Evolutionary conservation across 2,797 vertebrate species (phyloP).

Genomic region (Botia kubotai): DNA sequence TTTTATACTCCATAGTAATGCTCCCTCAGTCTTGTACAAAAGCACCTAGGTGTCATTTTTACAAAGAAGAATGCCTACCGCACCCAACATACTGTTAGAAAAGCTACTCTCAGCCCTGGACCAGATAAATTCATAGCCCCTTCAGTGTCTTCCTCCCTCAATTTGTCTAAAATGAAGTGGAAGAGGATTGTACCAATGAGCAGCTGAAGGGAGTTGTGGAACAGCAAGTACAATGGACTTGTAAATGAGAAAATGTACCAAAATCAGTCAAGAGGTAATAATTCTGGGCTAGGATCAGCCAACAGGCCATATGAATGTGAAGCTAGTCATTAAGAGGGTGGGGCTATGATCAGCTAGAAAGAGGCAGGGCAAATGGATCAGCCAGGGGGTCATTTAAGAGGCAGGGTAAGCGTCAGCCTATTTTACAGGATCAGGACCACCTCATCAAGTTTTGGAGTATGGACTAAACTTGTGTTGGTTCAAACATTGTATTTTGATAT

Average conservation of each 20-base stretch:
- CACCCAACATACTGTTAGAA: constrained; percentile 32
- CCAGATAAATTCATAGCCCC: background rate
- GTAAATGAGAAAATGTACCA: too few relatives aligned
- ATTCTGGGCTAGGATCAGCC: too few relatives aligned
- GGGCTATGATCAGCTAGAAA: background rate
- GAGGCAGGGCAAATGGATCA: too few relatives aligned
- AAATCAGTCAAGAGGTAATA: too few relatives aligned
- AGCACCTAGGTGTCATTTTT: background rate
- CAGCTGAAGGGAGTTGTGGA: too few relatives aligned
- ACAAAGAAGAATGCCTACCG: constrained; percentile 32
- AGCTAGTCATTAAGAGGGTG: background rate
- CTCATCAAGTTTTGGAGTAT: background rate
- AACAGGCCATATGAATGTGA: too few relatives aligned
- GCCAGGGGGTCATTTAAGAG: too few relatives aligned
- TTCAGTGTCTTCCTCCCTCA: constrained; percentile 52
- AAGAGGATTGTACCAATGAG: too few relatives aligned
- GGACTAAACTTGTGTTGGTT: background rate
- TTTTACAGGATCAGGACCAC: background rate
- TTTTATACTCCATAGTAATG: background rate
- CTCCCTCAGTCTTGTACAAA: background rate
- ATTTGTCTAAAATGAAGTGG: constrained; percentile 35
- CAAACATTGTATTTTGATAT: background rate
- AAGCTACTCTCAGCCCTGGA: constrained; percentile 44
- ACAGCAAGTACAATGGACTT: background rate
- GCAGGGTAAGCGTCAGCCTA: too few relatives aligned